phyloP scores from a whole-genome alignment of 2,113 vertebrate genomes.

The Arizona elegans region DNA sequence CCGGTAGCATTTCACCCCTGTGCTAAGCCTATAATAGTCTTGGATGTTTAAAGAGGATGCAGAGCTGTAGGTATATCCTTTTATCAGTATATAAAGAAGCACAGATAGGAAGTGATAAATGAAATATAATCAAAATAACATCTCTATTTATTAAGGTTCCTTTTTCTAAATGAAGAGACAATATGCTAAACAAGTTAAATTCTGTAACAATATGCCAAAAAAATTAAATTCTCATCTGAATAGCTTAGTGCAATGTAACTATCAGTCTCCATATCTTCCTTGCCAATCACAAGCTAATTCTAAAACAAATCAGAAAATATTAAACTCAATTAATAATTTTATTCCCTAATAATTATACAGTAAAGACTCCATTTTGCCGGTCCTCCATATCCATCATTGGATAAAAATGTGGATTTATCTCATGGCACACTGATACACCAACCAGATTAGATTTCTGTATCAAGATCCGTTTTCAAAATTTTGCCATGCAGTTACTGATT shows the following conservation, averaged over 20 bases:
- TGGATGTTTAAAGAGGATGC: slow-evolving; percentile 25
- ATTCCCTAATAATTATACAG: neutral
- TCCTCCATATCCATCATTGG: neutral
- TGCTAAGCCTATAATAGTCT: slow-evolving; percentile 47
- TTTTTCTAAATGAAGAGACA: neutral
- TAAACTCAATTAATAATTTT: neutral
- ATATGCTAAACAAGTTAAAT: neutral
- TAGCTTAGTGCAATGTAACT: slow-evolving; percentile 5
- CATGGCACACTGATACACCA: neutral
- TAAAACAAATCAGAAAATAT: slow-evolving; percentile 2
- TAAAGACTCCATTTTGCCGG: neutral
- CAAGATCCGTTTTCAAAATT: neutral
- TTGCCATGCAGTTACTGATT: neutral
- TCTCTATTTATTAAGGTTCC: slow-evolving; percentile 10
- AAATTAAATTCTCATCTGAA: neutral
- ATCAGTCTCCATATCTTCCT: accelerated
- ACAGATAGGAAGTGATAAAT: slow-evolving; percentile 4
- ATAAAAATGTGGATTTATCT: neutral
- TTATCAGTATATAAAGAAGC: slow-evolving; percentile 34
- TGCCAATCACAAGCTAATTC: neutral
- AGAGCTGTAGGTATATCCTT: slow-evolving; percentile 18
- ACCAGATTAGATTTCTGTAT: neutral
- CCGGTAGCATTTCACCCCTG: slow-evolving; percentile 3
- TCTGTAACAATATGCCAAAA: neutral
- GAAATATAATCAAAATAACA: slow-evolving; percentile 9